Conservation (phyloP, 1,140 invertebrate genomes). For the Melipona quadrifasciata region DNA sequence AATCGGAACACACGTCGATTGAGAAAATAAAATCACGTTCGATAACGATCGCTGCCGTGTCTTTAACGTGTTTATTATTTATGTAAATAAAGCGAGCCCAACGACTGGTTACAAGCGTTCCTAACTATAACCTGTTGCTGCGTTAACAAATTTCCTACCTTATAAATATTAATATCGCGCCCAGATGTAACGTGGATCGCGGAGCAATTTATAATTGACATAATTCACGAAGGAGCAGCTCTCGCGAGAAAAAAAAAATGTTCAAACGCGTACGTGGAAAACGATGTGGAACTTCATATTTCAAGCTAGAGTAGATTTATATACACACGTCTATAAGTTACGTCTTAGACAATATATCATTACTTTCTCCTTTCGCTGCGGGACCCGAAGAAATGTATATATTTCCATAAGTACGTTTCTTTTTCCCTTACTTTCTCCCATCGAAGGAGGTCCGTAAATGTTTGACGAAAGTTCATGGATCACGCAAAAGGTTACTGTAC, state of each 20-base stretch:
- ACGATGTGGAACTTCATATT: not conserved
- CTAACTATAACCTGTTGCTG: not conserved
- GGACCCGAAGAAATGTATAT: slow-evolving; percentile 27
- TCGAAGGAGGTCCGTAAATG: slow-evolving; percentile 23
- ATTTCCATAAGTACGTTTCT: slow-evolving; percentile 49
- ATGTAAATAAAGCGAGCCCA: not conserved
- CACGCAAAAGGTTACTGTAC: slow-evolving; percentile 47
- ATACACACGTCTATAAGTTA: not conserved
- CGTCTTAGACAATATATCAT: slow-evolving; percentile 22
- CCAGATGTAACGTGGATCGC: too few relatives aligned
- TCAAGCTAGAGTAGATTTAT: slow-evolving; percentile 14
- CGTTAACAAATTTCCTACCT: not conserved
- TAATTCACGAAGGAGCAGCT: not conserved
- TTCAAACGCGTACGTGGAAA: not conserved
- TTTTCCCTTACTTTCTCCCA: slow-evolving; percentile 46
- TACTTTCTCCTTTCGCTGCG: slow-evolving; percentile 34
- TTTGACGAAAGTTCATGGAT: slow-evolving; percentile 43
- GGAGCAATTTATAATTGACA: not conserved
- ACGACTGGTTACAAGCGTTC: not conserved
- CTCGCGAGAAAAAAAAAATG: too few relatives aligned
- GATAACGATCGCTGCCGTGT: not conserved
- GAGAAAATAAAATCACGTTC: not conserved
- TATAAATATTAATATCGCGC: slow-evolving; percentile 1
- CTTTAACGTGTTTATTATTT: not conserved
- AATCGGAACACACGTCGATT: not conserved